Evolutionary conservation across 2,888 invertebrate species (phyloP).

Genomic region (Drosophila fungiperda): DNA sequence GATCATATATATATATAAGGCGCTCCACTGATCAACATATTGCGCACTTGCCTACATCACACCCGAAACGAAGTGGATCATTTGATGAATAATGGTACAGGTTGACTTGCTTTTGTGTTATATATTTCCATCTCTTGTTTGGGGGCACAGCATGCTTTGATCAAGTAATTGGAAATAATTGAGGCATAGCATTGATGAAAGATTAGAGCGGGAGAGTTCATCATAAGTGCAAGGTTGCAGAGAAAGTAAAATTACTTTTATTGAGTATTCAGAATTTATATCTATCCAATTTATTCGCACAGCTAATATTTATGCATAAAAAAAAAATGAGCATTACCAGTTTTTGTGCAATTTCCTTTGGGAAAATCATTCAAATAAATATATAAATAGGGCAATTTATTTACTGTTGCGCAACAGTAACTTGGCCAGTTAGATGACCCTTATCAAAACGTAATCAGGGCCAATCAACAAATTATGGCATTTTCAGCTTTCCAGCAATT

Average conservation of each 20-base stretch:
- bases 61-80: conserved; percentile 21
- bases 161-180: conserved; percentile 25
- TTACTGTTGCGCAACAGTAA: conserved; percentile 60
- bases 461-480: conserved; percentile 66
- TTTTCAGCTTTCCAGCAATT: conserved; percentile 74
- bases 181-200: conserved; percentile 11
- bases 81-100: conserved; percentile 27
- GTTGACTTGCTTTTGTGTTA: conserved; percentile 20
- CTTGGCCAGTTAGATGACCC: conserved; percentile 26
- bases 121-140: background rate
- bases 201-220: conserved; percentile 7
- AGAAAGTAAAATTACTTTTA: conserved; percentile 1
- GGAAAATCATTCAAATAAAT: background rate
- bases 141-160: conserved; percentile 32
- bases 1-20: conserved; percentile 13
- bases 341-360: background rate
- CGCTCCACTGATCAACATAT: conserved; percentile 40
- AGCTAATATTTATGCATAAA: background rate
- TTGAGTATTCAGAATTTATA: background rate
- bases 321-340: background rate
- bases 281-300: background rate
- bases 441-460: conserved; percentile 50
- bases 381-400: conserved; percentile 48
- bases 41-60: conserved; percentile 52
- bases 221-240: conserved; percentile 17